phyloP scores from a whole-genome alignment of 2,113 vertebrate genomes.

The Galemys pyrenaicus region DNA sequence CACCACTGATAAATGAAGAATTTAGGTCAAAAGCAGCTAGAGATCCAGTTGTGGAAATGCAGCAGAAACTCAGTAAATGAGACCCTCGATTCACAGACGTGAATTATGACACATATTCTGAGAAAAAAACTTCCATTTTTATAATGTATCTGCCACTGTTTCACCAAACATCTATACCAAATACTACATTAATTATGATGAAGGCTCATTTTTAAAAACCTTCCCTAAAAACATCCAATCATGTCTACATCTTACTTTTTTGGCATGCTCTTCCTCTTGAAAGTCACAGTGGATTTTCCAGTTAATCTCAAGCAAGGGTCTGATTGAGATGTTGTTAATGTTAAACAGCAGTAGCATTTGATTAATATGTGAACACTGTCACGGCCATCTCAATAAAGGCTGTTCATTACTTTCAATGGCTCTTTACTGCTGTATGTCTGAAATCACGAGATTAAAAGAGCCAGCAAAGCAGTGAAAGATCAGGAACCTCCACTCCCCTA shows the following conservation, averaged over 20 bases:
- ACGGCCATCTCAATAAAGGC: slow-evolving; percentile 10
- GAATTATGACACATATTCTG: neutral
- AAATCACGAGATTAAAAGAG: neutral
- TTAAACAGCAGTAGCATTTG: neutral
- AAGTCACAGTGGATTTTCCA: slow-evolving; percentile 53
- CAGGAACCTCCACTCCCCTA: neutral
- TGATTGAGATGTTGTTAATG: slow-evolving; percentile 8
- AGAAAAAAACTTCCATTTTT: neutral
- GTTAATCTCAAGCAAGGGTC: slow-evolving; percentile 46
- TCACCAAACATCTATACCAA: slow-evolving; percentile 14
- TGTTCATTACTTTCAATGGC: slow-evolving; percentile 18
- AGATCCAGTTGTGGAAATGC: neutral
- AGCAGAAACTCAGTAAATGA: neutral
- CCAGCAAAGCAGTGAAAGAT: neutral
- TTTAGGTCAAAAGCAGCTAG: neutral
- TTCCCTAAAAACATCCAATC: neutral
- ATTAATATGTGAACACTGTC: slow-evolving; percentile 4
- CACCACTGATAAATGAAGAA: neutral
- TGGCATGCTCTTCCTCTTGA: neutral
- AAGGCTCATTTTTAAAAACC: neutral
- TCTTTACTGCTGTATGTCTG: neutral
- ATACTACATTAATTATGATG: neutral
- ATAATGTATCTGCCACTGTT: neutral
- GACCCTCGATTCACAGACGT: neutral
- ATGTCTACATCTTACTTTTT: neutral